Base-by-base conservation (phyloP, 2,113 vertebrate species). In the Neogale vison region DNA sequence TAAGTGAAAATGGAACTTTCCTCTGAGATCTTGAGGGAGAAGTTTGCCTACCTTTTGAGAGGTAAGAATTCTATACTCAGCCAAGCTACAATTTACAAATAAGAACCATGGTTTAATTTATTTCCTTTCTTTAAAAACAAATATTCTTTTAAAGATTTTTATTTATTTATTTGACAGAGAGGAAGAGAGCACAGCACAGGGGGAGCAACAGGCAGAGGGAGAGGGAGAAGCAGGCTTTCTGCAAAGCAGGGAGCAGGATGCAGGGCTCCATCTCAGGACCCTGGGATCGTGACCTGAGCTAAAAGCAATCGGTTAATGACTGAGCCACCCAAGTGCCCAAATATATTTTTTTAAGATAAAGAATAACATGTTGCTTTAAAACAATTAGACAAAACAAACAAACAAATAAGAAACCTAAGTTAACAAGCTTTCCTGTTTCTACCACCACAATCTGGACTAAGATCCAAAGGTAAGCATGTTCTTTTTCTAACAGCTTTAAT, bases 1-100 rank as follows among this genome's bases (percentile, higher is more conserved):
- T 45, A 85, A 94, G 93, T 69, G 36, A 63, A 93, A 94, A n/a
- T 50, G 29, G 17, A 67, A 90, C 20, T 86, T 89, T 86, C 34
- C n/a, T 3, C 47, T 74, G 23, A 67, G 23, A 61, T 76, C 76
- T 69, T 93, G 31, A 79, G 45, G 42, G 55, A 87, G 59, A 79
- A 4, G 3, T 45, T 65, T 74, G 23, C 29, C 39, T 13, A 72
- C 4, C 17, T 94, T 84, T 65, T 67, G 14, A 93, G 11, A 11
- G 80, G 21, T 81, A 93, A 76, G 26, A 87, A 84, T 14, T 93
- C 61, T 90, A 15, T 74, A 26, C 39, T 88, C 45, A 47, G 36
- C 10, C 34, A 76, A 29, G 20, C 36, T 88, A 2, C 74, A 93
- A 63, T 69, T 88, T 82, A 81, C 20, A 72, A 72, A 72, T 79